Percentiles rank a stretch among this genome's conserved stretches.
These are phyloP conservation scores for Drosophila acutilabella DNA, from an alignment of 2,888 invertebrate species.

Conservation along the genomic window DNA sequence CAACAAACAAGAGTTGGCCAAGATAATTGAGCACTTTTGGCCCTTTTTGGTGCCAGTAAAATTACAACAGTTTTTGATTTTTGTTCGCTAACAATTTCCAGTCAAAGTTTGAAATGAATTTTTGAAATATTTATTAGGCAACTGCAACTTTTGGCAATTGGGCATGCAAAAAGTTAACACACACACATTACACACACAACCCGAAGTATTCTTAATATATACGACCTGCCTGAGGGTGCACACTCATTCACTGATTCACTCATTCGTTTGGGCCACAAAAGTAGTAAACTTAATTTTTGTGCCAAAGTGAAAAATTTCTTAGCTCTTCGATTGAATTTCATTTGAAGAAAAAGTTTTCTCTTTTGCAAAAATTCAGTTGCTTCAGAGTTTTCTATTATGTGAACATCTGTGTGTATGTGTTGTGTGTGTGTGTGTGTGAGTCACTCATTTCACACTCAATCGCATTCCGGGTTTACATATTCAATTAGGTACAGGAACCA, in stretches of 20 bases:
- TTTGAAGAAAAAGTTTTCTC: slow-evolving; percentile 28
- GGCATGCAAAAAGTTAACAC: slow-evolving; percentile 55
- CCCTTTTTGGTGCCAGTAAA: slow-evolving; percentile 18
- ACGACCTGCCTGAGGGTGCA: slow-evolving; percentile 15
- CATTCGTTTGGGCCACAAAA: slow-evolving; percentile 59
- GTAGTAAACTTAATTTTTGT: slow-evolving; percentile 62
- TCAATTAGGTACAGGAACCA: slow-evolving; percentile 67
- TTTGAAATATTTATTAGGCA: slow-evolving; percentile 68
- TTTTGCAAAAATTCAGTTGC: slow-evolving; percentile 25
- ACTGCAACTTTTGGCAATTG: slow-evolving; percentile 58
- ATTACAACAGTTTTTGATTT: slow-evolving; percentile 22
- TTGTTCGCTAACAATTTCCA: slow-evolving; percentile 20
- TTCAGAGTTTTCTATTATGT: slow-evolving; percentile 7
- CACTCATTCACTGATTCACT: slow-evolving; percentile 37
- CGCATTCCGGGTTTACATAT: slow-evolving; percentile 69
- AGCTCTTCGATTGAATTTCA: slow-evolving; percentile 42
- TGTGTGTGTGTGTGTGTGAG: slow-evolving; percentile 5
- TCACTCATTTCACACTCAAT: slow-evolving; percentile 77
- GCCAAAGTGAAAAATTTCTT: slow-evolving; percentile 19
- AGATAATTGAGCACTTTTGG: slow-evolving; percentile 53
- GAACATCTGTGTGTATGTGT: background rate
- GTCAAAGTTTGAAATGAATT: slow-evolving; percentile 47
- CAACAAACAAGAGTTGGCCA: slow-evolving; percentile 26
- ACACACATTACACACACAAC: slow-evolving; percentile 28
- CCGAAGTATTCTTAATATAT: slow-evolving; percentile 31